Percentiles rank a stretch among this genome's conserved stretches.
phyloP scores from a whole-genome alignment of 1,140 invertebrate species.

The Eupeodes corollae region DNA sequence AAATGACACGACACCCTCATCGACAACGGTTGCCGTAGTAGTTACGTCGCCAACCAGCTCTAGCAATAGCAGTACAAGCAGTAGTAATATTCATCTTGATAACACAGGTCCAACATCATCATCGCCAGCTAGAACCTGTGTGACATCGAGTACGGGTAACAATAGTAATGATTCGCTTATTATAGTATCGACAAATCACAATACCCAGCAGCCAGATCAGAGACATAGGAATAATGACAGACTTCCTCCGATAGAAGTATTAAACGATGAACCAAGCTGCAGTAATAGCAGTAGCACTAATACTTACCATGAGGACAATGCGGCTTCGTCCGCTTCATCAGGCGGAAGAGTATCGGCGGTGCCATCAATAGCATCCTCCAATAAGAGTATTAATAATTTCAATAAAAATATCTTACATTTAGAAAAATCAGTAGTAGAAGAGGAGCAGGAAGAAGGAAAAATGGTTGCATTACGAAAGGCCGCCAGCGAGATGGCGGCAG shows the following conservation, averaged over 20 bases:
- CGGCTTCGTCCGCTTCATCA: neutral
- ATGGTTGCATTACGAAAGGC: too few species aligned
- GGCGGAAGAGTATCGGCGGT: neutral
- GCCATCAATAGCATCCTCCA: slow-evolving; percentile 8
- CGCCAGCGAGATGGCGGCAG: too few species aligned
- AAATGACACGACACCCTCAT: slow-evolving; percentile 4
- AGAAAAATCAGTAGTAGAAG: too few species aligned
- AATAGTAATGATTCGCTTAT: slow-evolving; percentile 7
- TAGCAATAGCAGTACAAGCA: too few species aligned
- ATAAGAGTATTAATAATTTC: neutral
- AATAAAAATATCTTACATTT: neutral
- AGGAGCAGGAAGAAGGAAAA: too few species aligned
- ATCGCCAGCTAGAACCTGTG: slow-evolving; percentile 1
- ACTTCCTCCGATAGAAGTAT: slow-evolving; percentile 13
- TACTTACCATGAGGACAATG: neutral
- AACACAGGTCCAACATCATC: slow-evolving; percentile 8
- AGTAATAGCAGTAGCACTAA: slow-evolving; percentile 8
- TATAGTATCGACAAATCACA: slow-evolving; percentile 1
- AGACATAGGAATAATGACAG: slow-evolving; percentile 8
- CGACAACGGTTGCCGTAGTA: neutral
- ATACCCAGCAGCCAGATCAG: slow-evolving; percentile 11
- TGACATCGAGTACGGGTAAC: slow-evolving; percentile 2
- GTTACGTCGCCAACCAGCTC: too few species aligned
- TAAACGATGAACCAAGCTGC: slow-evolving; percentile 1
- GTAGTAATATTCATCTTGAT: too few species aligned